Conservation (phyloP, 2,888 invertebrate species). For the Spilosoma lubricipeda region DNA sequence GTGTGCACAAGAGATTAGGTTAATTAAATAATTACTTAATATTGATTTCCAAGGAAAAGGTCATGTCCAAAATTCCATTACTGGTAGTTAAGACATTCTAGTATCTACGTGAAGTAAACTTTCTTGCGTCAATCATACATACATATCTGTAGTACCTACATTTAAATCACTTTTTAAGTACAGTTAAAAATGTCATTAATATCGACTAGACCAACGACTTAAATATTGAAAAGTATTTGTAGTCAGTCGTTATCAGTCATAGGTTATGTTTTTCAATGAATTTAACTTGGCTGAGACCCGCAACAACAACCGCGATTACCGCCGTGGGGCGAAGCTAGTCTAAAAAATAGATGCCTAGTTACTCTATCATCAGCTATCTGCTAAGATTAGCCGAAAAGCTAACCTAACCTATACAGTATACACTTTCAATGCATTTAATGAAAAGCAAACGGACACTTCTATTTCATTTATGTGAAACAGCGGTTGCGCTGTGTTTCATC, state of each 20-base stretch:
- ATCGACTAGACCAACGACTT: not conserved
- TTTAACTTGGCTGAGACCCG: not conserved
- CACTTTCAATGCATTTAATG: no score
- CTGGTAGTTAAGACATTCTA: not conserved
- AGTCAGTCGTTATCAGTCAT: not conserved
- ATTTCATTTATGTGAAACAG: no score
- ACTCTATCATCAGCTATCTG: no score
- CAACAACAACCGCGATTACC: no score
- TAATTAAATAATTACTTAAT: not conserved
- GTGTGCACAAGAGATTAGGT: not conserved
- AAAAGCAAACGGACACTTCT: no score
- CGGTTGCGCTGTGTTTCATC: no score
- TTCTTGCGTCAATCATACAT: not conserved
- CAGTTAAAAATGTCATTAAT: not conserved
- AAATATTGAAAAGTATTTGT: not conserved
- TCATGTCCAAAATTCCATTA: no score
- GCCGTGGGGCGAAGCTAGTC: no score
- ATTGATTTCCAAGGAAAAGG: no score
- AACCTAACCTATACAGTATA: no score
- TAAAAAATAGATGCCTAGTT: no score
- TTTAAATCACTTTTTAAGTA: not conserved
- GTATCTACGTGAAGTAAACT: not conserved
- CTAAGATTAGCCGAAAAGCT: no score
- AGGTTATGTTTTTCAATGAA: not conserved
- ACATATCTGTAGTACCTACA: not conserved